Percentiles rank a stretch among this genome's conserved stretches.
phyloP scores from a whole-genome alignment of 2,797 vertebrate genomes.

The Peromyscus nudipes region DNA sequence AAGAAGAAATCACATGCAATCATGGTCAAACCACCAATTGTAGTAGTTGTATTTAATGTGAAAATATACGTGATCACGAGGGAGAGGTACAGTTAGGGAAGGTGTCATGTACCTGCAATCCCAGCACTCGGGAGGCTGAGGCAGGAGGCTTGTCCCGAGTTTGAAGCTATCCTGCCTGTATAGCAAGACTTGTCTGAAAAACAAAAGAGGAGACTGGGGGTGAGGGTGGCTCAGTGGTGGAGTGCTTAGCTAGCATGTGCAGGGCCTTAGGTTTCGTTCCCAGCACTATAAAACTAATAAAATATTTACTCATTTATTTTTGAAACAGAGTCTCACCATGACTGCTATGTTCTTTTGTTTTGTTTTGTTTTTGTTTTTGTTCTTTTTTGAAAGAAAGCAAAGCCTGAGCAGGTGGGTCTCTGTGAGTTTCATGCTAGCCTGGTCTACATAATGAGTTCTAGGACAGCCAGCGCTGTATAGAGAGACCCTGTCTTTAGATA shows the following conservation, averaged over 20 bases:
- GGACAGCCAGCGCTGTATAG: background rate
- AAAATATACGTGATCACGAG: background rate
- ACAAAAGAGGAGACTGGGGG: background rate
- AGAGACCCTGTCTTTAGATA: background rate
- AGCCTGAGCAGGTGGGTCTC: background rate
- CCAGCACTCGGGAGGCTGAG: background rate
- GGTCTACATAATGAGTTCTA: background rate
- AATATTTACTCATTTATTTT: background rate
- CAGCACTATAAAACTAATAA: background rate
- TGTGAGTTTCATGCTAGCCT: background rate
- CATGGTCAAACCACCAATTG: background rate
- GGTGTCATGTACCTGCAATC: background rate
- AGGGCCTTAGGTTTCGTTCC: background rate
- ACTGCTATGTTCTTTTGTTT: background rate
- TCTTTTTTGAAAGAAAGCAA: too few relatives aligned
- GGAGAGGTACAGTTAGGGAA: background rate
- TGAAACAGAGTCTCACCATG: background rate
- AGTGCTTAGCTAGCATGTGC: background rate
- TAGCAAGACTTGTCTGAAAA: background rate
- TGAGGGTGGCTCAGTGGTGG: background rate
- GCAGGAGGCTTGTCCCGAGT: background rate
- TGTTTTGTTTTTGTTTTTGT: too few relatives aligned
- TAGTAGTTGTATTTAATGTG: background rate
- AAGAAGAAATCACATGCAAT: conserved; percentile 52
- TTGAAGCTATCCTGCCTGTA: background rate